These are phyloP conservation scores for Mizuhopecten yessoensis DNA, from an alignment of 1,140 invertebrate species.

Conservation along the genomic window DNA sequence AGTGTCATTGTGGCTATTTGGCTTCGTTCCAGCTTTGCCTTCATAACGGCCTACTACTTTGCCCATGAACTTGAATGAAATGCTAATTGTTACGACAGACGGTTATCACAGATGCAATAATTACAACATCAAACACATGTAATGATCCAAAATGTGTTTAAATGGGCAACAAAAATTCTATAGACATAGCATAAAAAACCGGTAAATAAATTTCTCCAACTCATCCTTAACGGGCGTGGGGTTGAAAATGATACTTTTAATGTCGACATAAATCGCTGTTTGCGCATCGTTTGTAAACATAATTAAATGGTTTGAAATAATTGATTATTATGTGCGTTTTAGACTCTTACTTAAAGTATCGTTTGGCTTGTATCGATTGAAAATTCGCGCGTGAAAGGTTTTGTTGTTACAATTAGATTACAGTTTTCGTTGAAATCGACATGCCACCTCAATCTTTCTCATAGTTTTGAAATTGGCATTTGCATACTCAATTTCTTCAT, in stretches of 20 bases:
- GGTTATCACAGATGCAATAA: background rate
- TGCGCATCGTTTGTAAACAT: background rate
- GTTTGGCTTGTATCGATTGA: too few relatives aligned
- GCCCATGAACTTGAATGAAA: background rate
- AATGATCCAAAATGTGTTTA: background rate
- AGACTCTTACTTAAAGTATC: too few relatives aligned
- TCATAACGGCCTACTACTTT: background rate
- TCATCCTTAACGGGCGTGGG: background rate
- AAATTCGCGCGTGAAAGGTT: too few relatives aligned
- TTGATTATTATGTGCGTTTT: background rate
- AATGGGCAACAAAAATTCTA: background rate
- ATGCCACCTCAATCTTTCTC: too few relatives aligned
- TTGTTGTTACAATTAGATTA: too few relatives aligned
- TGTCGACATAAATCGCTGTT: background rate
- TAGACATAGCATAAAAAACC: background rate
- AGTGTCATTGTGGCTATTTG: too few relatives aligned
- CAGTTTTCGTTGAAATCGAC: too few relatives aligned
- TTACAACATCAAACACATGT: background rate
- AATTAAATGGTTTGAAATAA: constrained; percentile 8
- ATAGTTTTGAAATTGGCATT: too few relatives aligned
- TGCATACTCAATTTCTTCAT: too few relatives aligned
- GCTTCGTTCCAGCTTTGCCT: background rate
- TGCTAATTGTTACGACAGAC: background rate
- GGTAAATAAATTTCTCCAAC: background rate
- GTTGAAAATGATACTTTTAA: background rate